phyloP scores from a whole-genome alignment of 2,888 invertebrate species.

The Nycteola revayana region DNA sequence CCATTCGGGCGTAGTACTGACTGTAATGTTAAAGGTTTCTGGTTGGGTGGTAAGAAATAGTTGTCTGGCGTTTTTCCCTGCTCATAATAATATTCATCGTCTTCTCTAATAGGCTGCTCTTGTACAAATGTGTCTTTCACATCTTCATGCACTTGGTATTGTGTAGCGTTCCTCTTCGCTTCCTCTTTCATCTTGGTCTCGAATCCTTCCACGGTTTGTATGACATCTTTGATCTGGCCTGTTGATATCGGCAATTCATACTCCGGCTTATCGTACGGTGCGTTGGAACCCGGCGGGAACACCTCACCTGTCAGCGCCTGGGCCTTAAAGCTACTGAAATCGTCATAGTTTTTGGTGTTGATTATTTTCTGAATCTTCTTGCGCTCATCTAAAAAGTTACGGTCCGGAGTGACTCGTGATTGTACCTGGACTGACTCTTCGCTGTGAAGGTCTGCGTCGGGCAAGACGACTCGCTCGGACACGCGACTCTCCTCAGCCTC shows the following conservation, averaged over 20 bases:
- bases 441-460: constrained; percentile 52
- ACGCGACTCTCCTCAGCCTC: constrained; percentile 80
- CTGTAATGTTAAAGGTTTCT: constrained; percentile 71
- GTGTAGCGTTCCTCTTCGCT: constrained; percentile 47
- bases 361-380: constrained; percentile 70
- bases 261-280: constrained; percentile 55
- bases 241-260: constrained; percentile 70
- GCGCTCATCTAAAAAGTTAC: constrained; percentile 73
- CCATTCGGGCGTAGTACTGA: constrained; percentile 64
- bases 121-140: constrained; percentile 53
- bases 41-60: constrained; percentile 60
- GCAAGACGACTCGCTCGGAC: constrained; percentile 62
- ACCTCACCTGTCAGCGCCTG: constrained; percentile 54
- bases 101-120: constrained; percentile 60
- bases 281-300: constrained; percentile 33
- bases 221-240: constrained; percentile 69
- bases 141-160: constrained; percentile 67
- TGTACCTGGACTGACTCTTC: constrained; percentile 85
- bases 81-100: constrained; percentile 64
- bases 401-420: constrained; percentile 83
- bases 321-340: constrained; percentile 72
- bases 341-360: constrained; percentile 74
- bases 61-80: constrained; percentile 51
- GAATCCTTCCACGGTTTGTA: constrained; percentile 66
- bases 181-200: constrained; percentile 63